Evolutionary conservation across 53 echinoderm and acorn worm species (phyloP).

Genomic region (Temnopleurus reevesii): DNA sequence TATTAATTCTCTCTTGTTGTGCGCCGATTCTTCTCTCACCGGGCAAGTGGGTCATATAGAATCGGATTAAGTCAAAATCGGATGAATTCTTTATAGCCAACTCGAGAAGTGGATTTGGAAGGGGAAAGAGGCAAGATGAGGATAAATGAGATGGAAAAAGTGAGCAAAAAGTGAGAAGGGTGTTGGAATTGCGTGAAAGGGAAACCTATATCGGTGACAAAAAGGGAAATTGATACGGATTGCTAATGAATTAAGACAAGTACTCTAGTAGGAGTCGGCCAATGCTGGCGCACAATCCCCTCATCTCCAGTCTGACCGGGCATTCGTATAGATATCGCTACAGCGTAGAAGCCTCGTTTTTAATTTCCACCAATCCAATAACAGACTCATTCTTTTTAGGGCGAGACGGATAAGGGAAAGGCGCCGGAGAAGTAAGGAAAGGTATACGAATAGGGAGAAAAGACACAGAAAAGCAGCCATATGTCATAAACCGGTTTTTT

Average conservation of each 20-base stretch:
- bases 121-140: background rate
- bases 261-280: constrained; percentile 3
- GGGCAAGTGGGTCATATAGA: constrained; percentile 52
- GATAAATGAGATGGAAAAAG: background rate
- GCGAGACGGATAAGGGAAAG: background rate
- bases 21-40: background rate
- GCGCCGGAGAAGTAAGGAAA: background rate
- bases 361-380: constrained; percentile 42
- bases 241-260: constrained; percentile 54
- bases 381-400: background rate
- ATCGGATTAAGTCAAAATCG: constrained; percentile 59
- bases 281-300: background rate
- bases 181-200: constrained; percentile 10
- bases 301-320: background rate
- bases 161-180: constrained; percentile 17
- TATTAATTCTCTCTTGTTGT: constrained; percentile 14
- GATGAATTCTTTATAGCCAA: constrained; percentile 36
- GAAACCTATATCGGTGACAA: constrained; percentile 36
- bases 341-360: constrained; percentile 32
- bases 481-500: constrained; percentile 32
- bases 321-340: background rate
- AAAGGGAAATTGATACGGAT: constrained; percentile 41
- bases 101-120: background rate
- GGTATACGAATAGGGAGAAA: background rate
- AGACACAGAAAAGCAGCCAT: constrained; percentile 4